Evolutionary conservation across 2,797 vertebrate genomes (phyloP).

Genomic region (Cyclopterus lumpus): DNA sequence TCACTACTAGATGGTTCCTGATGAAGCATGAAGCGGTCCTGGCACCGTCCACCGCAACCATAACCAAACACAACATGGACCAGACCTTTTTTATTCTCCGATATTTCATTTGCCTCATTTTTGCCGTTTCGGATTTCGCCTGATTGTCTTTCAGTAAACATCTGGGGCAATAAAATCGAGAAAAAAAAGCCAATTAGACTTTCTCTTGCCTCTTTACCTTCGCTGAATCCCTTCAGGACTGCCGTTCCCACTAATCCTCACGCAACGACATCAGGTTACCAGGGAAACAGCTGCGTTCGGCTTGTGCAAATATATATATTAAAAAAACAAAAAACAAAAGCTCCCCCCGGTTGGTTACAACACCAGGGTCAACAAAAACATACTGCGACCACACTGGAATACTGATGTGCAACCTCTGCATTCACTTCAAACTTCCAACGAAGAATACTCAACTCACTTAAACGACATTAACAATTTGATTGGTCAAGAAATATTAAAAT

Average conservation of each 20-base stretch:
- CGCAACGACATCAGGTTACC: conserved; percentile 40
- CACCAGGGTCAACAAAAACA: conserved; percentile 11
- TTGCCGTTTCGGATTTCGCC: background rate
- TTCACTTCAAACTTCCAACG: background rate
- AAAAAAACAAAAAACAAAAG: background rate
- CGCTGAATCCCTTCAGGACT: background rate
- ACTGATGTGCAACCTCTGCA: conserved; percentile 10
- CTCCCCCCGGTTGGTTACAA: conserved; percentile 5
- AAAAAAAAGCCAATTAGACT: conserved; percentile 24
- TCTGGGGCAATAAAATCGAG: conserved; percentile 5
- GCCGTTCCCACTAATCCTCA: conserved; percentile 12
- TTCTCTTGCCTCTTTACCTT: conserved; percentile 4
- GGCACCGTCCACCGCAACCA: no score
- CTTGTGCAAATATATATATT: conserved; percentile 42
- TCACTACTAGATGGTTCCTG: background rate
- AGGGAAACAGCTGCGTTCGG: conserved; percentile 28
- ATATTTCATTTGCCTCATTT: background rate
- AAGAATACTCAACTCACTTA: background rate
- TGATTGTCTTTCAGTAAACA: background rate
- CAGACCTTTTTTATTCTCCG: background rate
- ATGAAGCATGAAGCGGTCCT: background rate
- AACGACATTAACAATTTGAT: background rate
- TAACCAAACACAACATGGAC: background rate
- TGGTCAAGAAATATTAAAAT: background rate
- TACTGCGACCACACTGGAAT: background rate